These are phyloP conservation scores for Isichthys henryi DNA, from an alignment of 2,113 vertebrate species.

Conservation along the genomic window DNA sequence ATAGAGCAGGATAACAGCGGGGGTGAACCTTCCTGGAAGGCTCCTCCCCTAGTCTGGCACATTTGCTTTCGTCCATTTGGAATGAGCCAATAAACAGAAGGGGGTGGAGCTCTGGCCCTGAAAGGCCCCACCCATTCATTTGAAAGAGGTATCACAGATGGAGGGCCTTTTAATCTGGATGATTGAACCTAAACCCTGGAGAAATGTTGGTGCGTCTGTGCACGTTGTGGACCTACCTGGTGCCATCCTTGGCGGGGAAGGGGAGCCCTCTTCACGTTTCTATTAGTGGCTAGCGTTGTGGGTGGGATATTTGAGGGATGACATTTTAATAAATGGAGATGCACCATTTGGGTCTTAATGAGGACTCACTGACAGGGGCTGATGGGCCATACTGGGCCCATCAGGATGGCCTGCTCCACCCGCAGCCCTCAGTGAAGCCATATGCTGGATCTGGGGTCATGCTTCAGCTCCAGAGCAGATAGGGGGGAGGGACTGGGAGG, in stretches of 20 bases:
- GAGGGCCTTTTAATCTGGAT: background rate
- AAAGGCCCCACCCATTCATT: background rate
- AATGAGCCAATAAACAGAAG: conserved; percentile 49
- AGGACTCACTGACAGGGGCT: conserved; percentile 57
- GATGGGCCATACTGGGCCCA: conserved; percentile 31
- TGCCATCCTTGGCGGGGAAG: background rate
- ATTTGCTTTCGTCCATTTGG: conserved; percentile 24
- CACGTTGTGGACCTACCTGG: conserved; percentile 33
- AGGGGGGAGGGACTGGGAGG: background rate
- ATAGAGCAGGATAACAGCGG: background rate
- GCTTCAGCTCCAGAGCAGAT: background rate
- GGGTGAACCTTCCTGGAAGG: background rate
- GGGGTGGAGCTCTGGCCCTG: conserved; percentile 52
- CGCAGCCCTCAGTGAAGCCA: background rate
- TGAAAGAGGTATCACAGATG: background rate
- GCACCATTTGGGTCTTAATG: conserved; percentile 45
- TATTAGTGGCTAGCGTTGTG: background rate
- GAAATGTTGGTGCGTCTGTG: background rate
- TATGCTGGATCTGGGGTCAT: conserved; percentile 1
- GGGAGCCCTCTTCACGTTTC: background rate
- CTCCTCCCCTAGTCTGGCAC: background rate
- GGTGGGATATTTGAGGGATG: conserved; percentile 46
- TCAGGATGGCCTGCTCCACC: background rate
- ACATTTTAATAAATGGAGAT: conserved; percentile 65
- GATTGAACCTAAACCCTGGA: background rate